Percentiles rank a stretch among this genome's conserved stretches.
Conservation (phyloP, 2,113 vertebrate genomes). For the Capra hircus region DNA sequence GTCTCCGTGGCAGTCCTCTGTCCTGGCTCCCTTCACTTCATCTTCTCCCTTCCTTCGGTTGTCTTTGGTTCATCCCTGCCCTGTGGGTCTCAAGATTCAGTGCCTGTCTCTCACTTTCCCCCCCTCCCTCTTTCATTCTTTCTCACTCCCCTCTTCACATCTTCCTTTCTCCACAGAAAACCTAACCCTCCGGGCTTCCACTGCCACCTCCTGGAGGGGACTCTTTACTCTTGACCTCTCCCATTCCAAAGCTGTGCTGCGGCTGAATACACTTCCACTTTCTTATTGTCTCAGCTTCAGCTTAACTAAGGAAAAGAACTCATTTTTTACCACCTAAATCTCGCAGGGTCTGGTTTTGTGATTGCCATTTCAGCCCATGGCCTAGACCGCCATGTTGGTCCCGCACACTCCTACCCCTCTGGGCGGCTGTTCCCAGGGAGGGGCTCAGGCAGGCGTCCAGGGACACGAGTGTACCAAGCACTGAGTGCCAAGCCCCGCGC, state of each 20-base stretch:
- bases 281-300: not conserved
- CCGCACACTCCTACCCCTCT: no score
- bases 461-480: rapidly evolving
- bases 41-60: not conserved
- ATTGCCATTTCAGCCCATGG: not conserved
- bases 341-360: not conserved
- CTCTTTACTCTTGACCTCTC: not conserved
- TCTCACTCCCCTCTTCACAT: no score
- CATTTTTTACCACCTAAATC: not conserved
- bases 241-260: not conserved
- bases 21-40: not conserved
- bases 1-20: no score
- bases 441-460: not conserved
- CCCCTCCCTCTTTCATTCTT: not conserved
- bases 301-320: not conserved
- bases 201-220: not conserved
- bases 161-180: not conserved
- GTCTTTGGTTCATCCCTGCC: not conserved
- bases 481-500: no score
- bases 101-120: not conserved
- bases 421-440: not conserved
- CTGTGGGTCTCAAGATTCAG: not conserved
- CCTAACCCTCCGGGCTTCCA: not conserved
- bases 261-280: not conserved
- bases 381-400: not conserved